Percentiles rank a stretch among this genome's conserved stretches.
Conservation (phyloP, 1,140 invertebrate genomes). For the Apis dorsata region DNA sequence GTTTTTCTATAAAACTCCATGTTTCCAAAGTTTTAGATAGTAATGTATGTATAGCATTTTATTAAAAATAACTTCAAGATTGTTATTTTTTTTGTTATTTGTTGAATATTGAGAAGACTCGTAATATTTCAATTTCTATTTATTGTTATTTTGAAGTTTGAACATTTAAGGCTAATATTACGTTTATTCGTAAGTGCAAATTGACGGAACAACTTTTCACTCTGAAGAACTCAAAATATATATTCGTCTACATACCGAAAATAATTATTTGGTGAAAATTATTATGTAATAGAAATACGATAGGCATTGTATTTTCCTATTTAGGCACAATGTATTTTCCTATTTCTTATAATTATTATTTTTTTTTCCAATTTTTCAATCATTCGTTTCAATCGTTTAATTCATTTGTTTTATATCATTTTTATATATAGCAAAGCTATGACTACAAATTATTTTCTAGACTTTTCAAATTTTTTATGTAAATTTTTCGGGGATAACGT, state of each 20-base stretch:
- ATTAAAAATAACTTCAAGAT: background rate
- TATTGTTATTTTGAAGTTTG: constrained; percentile 11
- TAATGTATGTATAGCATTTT: background rate
- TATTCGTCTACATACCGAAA: constrained; percentile 18
- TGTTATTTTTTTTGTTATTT: background rate
- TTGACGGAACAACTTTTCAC: constrained; percentile 28
- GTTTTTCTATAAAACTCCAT: too few species aligned
- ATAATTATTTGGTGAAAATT: constrained; percentile 9
- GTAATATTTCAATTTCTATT: constrained; percentile 8
- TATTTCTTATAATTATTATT: background rate
- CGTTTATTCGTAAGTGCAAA: constrained; percentile 19
- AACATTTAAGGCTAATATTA: constrained; percentile 14
- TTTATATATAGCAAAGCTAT: background rate
- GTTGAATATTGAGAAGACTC: background rate
- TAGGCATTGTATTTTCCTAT: background rate
- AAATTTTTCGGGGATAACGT: background rate
- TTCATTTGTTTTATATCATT: too few species aligned
- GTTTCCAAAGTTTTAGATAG: too few species aligned
- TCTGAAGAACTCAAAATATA: constrained; percentile 31
- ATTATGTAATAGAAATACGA: background rate
- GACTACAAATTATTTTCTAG: background rate
- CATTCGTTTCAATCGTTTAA: background rate
- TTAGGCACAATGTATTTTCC: background rate
- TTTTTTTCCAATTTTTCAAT: background rate
- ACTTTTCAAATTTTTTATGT: background rate